Evolutionary conservation across 2,113 vertebrate genomes (phyloP).

Genomic region (Phodopus roborovskii): DNA sequence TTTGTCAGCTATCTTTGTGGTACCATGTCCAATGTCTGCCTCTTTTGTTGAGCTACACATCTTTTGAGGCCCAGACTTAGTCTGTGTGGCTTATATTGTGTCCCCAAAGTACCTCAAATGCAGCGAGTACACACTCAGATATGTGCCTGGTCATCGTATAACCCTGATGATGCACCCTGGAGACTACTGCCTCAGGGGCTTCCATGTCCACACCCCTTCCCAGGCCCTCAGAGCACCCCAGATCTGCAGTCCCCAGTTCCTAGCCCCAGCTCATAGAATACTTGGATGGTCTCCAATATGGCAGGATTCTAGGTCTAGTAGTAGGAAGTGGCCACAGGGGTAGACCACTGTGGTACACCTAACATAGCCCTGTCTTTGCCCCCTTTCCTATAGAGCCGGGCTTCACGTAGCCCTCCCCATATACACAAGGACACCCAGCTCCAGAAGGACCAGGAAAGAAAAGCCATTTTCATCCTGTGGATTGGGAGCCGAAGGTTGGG

Average conservation of each 20-base stretch:
- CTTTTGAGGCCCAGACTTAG: neutral
- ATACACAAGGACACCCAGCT: neutral
- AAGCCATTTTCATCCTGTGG: neutral
- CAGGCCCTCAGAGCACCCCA: neutral
- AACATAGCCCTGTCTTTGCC: neutral
- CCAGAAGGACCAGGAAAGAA: neutral
- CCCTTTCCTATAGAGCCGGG: neutral
- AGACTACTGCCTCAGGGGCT: accelerated
- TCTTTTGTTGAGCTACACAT: neutral
- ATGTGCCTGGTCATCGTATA: neutral
- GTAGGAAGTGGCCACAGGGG: accelerated
- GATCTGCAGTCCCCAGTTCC: neutral
- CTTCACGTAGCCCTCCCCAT: neutral
- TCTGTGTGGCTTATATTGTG: neutral
- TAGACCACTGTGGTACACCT: neutral
- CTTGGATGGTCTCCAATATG: neutral
- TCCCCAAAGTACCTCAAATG: neutral
- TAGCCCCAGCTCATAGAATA: neutral
- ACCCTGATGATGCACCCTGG: neutral
- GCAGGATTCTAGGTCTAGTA: neutral
- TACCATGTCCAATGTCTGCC: neutral
- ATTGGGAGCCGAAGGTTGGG: neutral
- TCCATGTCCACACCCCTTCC: neutral
- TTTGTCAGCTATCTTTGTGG: neutral
- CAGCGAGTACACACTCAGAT: neutral